Evolutionary conservation across 2,113 vertebrate genomes (phyloP).

Genomic region (Drymodes brunneopygia): DNA sequence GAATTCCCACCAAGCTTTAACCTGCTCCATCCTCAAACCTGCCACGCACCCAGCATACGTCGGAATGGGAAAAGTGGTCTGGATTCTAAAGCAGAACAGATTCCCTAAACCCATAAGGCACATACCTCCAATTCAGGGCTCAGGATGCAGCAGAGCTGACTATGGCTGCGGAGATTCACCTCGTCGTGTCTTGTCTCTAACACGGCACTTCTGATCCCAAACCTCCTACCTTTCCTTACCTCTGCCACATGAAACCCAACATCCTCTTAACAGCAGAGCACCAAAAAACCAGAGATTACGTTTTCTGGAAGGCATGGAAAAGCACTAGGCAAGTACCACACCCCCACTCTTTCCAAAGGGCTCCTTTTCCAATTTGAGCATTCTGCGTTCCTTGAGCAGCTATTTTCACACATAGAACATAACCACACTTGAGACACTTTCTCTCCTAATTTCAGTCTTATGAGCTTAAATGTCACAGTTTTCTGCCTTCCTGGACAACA

Average conservation of each 20-base stretch:
- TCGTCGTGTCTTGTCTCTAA: rapidly evolving
- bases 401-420: background rate
- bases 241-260: background rate
- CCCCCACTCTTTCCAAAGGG: background rate
- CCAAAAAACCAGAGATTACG: background rate
- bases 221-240: background rate
- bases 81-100: background rate
- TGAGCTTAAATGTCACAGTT: background rate
- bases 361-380: background rate
- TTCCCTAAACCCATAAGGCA: background rate
- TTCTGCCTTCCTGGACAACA: conserved; percentile 9
- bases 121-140: rapidly evolving
- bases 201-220: background rate
- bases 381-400: background rate
- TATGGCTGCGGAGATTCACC: background rate
- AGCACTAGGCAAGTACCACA: background rate
- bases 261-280: background rate
- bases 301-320: background rate
- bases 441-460: background rate
- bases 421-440: background rate
- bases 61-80: background rate
- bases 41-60: rapidly evolving
- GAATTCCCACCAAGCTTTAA: rapidly evolving
- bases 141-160: background rate
- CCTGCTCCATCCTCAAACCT: background rate